Evolutionary conservation across 2,797 vertebrate genomes (phyloP), one percentile per base, ranked within the genome.

Genomic region (Artibeus jamaicensis): DNA sequence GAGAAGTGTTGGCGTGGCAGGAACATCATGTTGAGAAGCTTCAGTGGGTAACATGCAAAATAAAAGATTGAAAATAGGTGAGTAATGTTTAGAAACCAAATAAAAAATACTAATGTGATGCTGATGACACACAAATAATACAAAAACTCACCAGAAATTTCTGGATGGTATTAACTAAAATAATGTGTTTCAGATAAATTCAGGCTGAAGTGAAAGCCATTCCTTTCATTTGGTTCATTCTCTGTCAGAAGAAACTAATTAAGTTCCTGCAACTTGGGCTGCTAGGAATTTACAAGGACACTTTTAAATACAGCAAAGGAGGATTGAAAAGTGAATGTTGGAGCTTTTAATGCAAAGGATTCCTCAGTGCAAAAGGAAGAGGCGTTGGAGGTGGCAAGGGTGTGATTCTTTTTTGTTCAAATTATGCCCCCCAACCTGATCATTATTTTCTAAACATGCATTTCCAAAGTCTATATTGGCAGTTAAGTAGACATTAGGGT

Each of bases 1-100:
- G 24, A 95, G 24, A 48, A 42, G 71, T 26, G 59, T 50, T 91
- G 92, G 81, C 86, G 68, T 90, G 93, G 70, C 70, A 88, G 94
- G 55, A 95, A 39, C 12, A 29, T 16, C 55, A 68, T 81, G 74
- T 34, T 62, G 89, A 95, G 94, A 85, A 86, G 48, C 46, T 93
- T 79, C 50, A 95, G 79, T 50, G 37, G 1, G 3, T 37, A 86
- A 85, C 26, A 74, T 44, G 84, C 71, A 39, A 97, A 95, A 81
- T 14, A 86, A 90, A 46, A 88, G 32, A 90, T 82, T 91, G 26
- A 77, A 92, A 95, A n/a, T 89, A 77, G 9, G 96, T 89, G 76
- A 70, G 42, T 70, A 55, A 50, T 10, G 39, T 73, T 85, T 79
- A 96, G 59, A 97, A 98, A 95, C 37, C 0, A 4, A 94, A 88